These are phyloP conservation scores for Hippocampus comes DNA, from an alignment of 2,113 vertebrate species.

Conservation along the genomic window DNA sequence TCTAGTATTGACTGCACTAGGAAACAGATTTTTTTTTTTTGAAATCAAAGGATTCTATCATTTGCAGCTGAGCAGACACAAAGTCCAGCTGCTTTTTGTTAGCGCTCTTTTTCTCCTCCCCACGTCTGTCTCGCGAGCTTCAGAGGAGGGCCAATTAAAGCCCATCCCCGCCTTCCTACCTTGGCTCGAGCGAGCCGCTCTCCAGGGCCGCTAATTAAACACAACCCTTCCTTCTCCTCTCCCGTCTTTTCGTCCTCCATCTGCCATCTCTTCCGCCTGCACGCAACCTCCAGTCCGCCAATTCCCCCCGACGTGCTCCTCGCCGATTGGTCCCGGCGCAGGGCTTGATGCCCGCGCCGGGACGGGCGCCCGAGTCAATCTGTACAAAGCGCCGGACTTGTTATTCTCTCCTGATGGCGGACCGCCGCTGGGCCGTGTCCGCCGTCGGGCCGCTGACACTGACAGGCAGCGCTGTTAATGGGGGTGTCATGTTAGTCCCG, in stretches of 20 bases:
- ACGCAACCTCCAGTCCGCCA: conserved; percentile 52
- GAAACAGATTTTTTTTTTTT: not conserved
- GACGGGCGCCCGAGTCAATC: conserved; percentile 64
- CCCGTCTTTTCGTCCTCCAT: conserved; percentile 43
- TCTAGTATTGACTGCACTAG: not conserved
- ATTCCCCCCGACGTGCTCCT: conserved; percentile 42
- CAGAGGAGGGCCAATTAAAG: conserved; percentile 72
- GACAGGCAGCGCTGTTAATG: conserved; percentile 53
- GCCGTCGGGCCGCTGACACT: conserved; percentile 48
- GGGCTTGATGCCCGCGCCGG: conserved; percentile 63
- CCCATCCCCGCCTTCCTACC: conserved; percentile 63
- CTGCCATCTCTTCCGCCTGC: conserved; percentile 21
- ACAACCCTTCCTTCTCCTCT: conserved; percentile 51
- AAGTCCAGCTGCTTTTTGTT: conserved; percentile 38
- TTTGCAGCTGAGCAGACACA: conserved; percentile 26
- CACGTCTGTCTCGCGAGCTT: conserved; percentile 22
- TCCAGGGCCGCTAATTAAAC: conserved; percentile 74
- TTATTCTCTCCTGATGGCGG: conserved; percentile 57
- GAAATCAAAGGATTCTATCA: not conserved
- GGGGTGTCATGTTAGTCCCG: conserved; percentile 50
- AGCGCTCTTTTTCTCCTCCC: conserved; percentile 20
- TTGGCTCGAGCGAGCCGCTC: conserved; percentile 63
- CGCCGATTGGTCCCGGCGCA: conserved; percentile 58
- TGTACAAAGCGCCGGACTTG: conserved; percentile 60
- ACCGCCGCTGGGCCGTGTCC: conserved; percentile 29